A percentile compares a stretch with the other conserved stretches of the same genome.
Conservation (phyloP, 2,888 invertebrate genomes). For the Folsomia manolachei region DNA sequence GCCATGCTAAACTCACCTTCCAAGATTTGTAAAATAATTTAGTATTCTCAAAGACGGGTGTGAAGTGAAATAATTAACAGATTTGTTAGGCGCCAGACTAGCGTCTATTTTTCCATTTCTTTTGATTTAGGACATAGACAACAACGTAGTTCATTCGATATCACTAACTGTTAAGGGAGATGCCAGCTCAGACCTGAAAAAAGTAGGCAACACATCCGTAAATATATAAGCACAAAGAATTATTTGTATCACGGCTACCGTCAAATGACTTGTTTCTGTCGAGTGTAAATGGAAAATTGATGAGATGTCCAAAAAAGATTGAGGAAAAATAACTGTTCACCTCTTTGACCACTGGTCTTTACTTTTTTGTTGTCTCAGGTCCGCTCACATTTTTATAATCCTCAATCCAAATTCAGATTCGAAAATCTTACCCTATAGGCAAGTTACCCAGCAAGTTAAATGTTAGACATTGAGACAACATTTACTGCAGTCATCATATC, state of each 20-base stretch:
- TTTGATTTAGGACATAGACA: background rate
- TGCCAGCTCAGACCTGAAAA: no score
- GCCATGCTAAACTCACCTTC: no score
- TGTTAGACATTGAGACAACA: no score
- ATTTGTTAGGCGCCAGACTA: background rate
- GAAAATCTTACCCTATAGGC: no score
- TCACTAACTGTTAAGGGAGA: background rate
- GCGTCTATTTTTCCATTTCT: no score
- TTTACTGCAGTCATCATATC: background rate
- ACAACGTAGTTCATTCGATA: background rate
- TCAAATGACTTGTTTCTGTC: background rate
- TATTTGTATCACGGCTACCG: background rate
- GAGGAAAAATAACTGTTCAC: conserved; percentile 1
- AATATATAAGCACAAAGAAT: background rate
- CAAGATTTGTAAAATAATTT: no score
- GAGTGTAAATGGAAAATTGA: background rate
- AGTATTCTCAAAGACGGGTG: no score
- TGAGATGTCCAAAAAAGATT: conserved; percentile 6
- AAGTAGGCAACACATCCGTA: background rate
- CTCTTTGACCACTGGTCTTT: background rate
- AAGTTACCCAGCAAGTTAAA: no score
- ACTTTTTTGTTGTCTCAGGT: background rate
- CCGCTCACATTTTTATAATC: background rate
- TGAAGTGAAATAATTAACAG: background rate
- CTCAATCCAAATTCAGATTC: no score